Base-by-base conservation (phyloP, 2,888 invertebrate species). In the Gortyna flavago region DNA sequence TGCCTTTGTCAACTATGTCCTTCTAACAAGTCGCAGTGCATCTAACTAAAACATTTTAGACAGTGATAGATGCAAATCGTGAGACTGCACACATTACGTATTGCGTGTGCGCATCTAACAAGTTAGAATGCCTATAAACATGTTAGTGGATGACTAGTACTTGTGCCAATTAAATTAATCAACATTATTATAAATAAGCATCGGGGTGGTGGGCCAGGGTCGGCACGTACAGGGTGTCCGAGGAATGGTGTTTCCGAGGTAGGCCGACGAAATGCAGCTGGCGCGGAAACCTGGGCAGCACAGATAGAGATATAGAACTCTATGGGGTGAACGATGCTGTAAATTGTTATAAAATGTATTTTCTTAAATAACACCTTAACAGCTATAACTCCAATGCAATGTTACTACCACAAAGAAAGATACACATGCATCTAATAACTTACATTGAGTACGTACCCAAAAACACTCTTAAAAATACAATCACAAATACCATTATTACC, bases 41-140 rank as follows among this genome's bases (percentile, higher is more conserved):
- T 77, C 61, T 64, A 61, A 75, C 25, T 70, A 62, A 68, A 81
- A 71, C 57, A 41, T 44, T 84, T 72, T 54, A 75, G 82, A 84
- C 85, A 79, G 71, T 84, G 85, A 84, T 61, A 73, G 70, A 84
- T 84, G 73, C 64, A 75, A 75, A 71, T 85, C 85, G 84, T 84
- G 84, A 79, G 51, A 32, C 13, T 44, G 69, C 44, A 62, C 38
- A 51, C 57, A 32, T 81, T 85, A 71, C 25, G 71, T 62, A 62
- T 57, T 72, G 79, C 75, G 79, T 75, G 79, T 59, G 75, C 57
- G 71, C 81, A 78, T 75, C 32, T 0, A 62, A 51, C 73, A 13
- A 25, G 69, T 81, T 82, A 75, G 69, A 64, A 71, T 79, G 68
- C 71, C 72, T 73, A 21, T 71, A 65, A 68, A 75, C 82, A 65